Evolutionary conservation across 2,888 invertebrate species (phyloP).

Genomic region (Bugula neritina): DNA sequence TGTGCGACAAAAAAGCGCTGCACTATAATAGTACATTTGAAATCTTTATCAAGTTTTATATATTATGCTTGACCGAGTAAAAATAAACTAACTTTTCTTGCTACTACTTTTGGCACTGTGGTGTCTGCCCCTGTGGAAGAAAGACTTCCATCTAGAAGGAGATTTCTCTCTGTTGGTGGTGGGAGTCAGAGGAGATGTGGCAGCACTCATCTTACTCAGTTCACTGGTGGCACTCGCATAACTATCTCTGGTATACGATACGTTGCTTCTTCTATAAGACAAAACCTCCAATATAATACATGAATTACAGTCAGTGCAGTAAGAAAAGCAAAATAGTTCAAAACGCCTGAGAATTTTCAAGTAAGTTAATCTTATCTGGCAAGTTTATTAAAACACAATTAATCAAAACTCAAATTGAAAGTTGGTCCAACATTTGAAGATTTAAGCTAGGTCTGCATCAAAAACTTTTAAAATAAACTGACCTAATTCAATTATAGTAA

Average conservation of each 20-base stretch:
- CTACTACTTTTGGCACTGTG: slow-evolving; percentile 45
- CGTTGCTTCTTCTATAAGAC: background rate
- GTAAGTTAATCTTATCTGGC: too few relatives aligned
- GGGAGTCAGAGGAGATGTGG: background rate
- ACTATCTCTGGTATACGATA: background rate
- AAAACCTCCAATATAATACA: background rate
- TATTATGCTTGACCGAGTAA: background rate
- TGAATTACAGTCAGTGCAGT: background rate
- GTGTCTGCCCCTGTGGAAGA: slow-evolving; percentile 59
- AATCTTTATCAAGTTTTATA: too few relatives aligned
- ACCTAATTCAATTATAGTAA: too few relatives aligned
- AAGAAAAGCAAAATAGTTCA: background rate
- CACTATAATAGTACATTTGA: too few relatives aligned
- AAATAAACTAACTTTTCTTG: background rate
- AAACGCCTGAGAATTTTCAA: too few relatives aligned
- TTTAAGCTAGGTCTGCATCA: too few relatives aligned
- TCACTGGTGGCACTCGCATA: background rate
- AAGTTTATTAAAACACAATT: too few relatives aligned
- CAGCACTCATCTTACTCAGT: background rate
- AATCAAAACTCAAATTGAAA: too few relatives aligned
- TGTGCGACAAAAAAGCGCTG: too few relatives aligned
- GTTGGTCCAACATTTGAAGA: too few relatives aligned
- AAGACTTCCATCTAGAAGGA: slow-evolving; percentile 64
- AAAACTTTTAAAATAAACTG: too few relatives aligned
- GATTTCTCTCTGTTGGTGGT: background rate